Evolutionary conservation across 2,888 invertebrate genomes (phyloP).

Genomic region (Anoncus sp.): DNA sequence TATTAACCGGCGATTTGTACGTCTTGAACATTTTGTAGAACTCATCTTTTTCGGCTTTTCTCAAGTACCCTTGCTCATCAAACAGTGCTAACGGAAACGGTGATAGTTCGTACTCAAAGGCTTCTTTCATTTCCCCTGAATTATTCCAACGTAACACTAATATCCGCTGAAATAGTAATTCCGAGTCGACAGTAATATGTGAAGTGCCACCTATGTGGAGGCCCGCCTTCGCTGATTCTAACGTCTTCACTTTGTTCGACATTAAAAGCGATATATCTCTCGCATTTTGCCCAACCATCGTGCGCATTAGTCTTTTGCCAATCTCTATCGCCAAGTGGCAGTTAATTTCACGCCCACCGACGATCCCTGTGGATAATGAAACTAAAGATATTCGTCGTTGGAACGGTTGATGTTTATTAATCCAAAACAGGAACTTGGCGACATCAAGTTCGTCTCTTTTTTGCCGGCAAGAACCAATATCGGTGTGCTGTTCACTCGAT

Average conservation of each 20-base stretch:
- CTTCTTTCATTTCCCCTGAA: constrained; percentile 51
- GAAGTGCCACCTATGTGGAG: constrained; percentile 31
- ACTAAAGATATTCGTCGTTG: constrained; percentile 24
- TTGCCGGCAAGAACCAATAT: constrained; percentile 58
- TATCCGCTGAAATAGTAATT: constrained; percentile 68
- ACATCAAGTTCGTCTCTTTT: constrained; percentile 64
- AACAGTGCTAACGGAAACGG: background rate
- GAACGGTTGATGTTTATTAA: constrained; percentile 66
- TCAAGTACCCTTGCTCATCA: background rate
- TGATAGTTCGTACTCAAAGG: constrained; percentile 1
- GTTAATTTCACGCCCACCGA: constrained; percentile 55
- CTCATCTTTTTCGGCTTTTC: background rate
- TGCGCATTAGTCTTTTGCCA: constrained; percentile 49
- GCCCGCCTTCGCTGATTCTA: constrained; percentile 26
- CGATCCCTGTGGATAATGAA: constrained; percentile 62
- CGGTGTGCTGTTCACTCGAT: constrained; percentile 67
- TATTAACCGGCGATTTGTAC: background rate
- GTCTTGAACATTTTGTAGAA: background rate
- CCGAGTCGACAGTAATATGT: constrained; percentile 61
- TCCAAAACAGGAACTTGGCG: constrained; percentile 63
- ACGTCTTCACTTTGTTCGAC: constrained; percentile 52
- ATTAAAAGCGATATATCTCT: constrained; percentile 49
- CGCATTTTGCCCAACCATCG: constrained; percentile 61
- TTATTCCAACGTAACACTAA: constrained; percentile 60
- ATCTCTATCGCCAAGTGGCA: constrained; percentile 64